Evolutionary conservation across 2,797 vertebrate genomes (phyloP), one percentile per base, ranked within the genome.

Genomic region (Kryptopterus vitreolus): DNA sequence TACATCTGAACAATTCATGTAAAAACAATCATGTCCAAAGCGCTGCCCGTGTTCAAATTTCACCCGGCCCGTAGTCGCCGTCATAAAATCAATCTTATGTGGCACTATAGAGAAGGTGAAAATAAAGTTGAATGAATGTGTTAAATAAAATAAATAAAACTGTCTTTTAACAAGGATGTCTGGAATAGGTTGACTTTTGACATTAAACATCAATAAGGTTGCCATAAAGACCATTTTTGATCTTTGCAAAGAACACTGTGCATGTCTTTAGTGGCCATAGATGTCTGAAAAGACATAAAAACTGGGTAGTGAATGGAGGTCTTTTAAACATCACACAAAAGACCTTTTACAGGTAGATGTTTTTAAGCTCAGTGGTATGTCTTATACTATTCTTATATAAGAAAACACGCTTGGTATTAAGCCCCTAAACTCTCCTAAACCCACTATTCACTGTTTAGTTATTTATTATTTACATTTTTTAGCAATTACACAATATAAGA

Each of bases 331-430:
- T 20, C 13, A 50, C 7, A 69, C 18, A 55, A 55, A 55, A 55
- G 20, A 35, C 29, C 0, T 13, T 57, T 38, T 24, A 57, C 16
- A 38, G 24, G 48, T 20, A 71, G 10, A 55, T 53, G 69, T 33
- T 71, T 33, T 22, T 53, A 53, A 53, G 18, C 18, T 71, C 26
- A 31, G 29, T 53, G 38, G 35, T 15, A 24, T 43, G 63, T 43
- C 35, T 68, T 71, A 33, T 52, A 48, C 38, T 53, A 26, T 73
- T 38, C 15, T 26, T 46, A 59, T 24, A 58, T 74, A 59, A 73
- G 13, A 58, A 73, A 18, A 38, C 1, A 10, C 12, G 22, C 2
- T 57, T 73, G 38, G 4, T 18, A 31, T 57, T 35, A 59, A 18
- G 20, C 15, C 6, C 18, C 15, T n/a, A n/a, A 58, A 58, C n/a